Base-by-base conservation (phyloP, 2,113 vertebrate genomes). In the Notarius lentiginosus region DNA sequence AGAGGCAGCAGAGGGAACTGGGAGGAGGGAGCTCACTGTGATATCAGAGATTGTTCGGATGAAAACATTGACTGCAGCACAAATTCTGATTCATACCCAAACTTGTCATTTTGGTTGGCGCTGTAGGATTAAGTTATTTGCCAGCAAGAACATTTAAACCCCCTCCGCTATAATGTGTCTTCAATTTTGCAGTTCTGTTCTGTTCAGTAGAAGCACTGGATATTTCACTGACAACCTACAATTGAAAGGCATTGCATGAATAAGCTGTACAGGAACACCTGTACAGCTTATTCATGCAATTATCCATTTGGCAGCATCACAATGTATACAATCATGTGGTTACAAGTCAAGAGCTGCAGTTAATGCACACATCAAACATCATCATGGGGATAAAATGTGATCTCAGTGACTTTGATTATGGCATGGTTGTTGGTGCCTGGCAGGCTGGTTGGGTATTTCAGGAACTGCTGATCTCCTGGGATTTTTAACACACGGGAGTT, bases 221-320 rank as follows among this genome's bases (percentile, higher is more conserved):
- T 49, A 24, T 75, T 75, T 24, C 20, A 51, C 20, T 49, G 41
- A 75, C 24, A 22, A 22, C 70, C 34, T 73, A 41, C 70, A 73
- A 47, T 47, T 8, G 34, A 73, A 41, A 41, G 41, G 41, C 41
- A 41, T 41, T 41, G 41, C 41, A 41, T 41, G 41, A 41, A 41
- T 41, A 41, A 41, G 34, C 34, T 41, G 34, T 41, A 41, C 68
- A 20, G 68, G 30, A 72, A 53, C 73, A 53, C 22, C 49, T 53
- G 73, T 53, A 77, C 22, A n/a, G 73, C 49, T 77, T 53, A 53
- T 77, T 75, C 75, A 51, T 77, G 75, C 27, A 53, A 27, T 53
- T 53, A 76, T 14, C 22, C 24, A 15, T 76, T 76, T 27, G 49
- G 75, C 12, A 77, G 22, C 12, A 51, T 22, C 75, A 77, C 49